Conservation (phyloP, 2,113 vertebrate species). For the Engraulis encrasicolus region DNA sequence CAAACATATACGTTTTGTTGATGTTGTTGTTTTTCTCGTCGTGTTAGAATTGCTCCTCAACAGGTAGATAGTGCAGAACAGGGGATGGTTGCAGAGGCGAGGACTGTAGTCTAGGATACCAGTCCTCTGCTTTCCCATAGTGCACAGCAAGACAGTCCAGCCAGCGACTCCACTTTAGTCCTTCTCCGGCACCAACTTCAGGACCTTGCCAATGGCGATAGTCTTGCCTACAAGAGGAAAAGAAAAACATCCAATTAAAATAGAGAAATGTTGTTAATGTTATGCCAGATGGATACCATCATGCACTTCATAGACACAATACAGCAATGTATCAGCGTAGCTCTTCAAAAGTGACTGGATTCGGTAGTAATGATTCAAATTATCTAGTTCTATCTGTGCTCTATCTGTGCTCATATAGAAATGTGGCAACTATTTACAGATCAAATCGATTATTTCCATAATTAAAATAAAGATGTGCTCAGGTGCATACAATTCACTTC, state of each 20-base stretch:
- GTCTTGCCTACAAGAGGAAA: slow-evolving; percentile 88
- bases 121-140: slow-evolving; percentile 84
- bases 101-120: slow-evolving; percentile 86
- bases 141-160: slow-evolving; percentile 81
- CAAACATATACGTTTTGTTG: slow-evolving; percentile 61
- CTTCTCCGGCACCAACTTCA: slow-evolving; percentile 99
- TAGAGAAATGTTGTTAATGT: too few relatives aligned
- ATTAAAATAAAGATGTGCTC: too few relatives aligned
- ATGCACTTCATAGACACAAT: too few relatives aligned
- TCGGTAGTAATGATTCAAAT: neutral
- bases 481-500: too few relatives aligned
- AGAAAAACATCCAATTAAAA: too few relatives aligned
- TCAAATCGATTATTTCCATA: too few relatives aligned
- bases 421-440: too few relatives aligned
- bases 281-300: too few relatives aligned
- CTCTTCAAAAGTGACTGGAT: neutral
- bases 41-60: slow-evolving; percentile 53
- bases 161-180: slow-evolving; percentile 85
- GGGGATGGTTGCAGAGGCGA: slow-evolving; percentile 78
- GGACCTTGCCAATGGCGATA: slow-evolving; percentile 99
- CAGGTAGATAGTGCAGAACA: slow-evolving; percentile 83
- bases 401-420: too few relatives aligned
- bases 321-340: too few relatives aligned
- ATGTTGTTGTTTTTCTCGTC: slow-evolving; percentile 43
- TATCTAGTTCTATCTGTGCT: neutral